Conservation (phyloP, 1,140 invertebrate species). For the Delia radicum region DNA sequence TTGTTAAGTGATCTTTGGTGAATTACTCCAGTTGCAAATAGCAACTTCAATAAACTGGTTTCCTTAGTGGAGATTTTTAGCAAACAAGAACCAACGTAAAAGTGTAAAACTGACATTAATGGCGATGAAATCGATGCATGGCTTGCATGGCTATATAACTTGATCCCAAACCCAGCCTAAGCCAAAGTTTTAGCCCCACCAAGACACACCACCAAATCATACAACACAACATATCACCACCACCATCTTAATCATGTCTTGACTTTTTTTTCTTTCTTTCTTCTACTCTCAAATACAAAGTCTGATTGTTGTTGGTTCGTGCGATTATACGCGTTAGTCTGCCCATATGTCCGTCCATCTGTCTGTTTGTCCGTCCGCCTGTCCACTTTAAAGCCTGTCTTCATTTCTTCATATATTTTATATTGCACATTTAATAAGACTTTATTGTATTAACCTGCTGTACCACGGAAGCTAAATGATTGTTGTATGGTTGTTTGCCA, state of each 20-base stretch:
- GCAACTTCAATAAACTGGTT: constrained; percentile 23
- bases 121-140: constrained; percentile 49
- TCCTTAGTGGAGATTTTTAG: constrained; percentile 40
- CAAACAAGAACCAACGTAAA: constrained; percentile 47
- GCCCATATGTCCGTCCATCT: neutral
- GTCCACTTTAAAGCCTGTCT: neutral
- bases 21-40: constrained; percentile 54
- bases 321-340: neutral
- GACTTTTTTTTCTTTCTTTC: neutral
- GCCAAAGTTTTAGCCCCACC: neutral
- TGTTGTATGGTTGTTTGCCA: constrained; percentile 7
- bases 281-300: neutral
- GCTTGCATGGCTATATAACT: neutral
- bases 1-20: neutral
- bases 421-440: constrained; percentile 8
- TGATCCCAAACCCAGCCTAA: neutral
- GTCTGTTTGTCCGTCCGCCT: neutral
- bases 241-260: constrained; percentile 4
- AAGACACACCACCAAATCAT: neutral
- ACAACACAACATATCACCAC: neutral
- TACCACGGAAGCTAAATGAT: constrained; percentile 17
- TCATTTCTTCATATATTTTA: neutral
- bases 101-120: constrained; percentile 47
- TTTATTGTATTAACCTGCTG: constrained; percentile 14
- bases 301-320: neutral